Conservation (phyloP, 2,113 vertebrate genomes). For the Peromyscus leucopus region DNA sequence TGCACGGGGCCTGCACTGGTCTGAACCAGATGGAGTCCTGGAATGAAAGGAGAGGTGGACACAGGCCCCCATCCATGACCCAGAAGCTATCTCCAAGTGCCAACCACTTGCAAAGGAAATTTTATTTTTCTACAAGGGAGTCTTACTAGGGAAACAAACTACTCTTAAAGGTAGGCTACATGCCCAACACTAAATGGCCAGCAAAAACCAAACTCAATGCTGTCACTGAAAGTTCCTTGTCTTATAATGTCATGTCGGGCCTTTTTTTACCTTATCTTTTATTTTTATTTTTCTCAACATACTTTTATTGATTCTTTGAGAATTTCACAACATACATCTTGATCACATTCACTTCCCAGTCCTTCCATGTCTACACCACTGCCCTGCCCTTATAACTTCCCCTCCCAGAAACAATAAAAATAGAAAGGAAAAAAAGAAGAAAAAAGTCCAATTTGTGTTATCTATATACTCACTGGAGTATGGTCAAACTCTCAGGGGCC, state of each 20-base stretch:
- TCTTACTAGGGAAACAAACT: neutral
- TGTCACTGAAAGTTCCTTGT: neutral
- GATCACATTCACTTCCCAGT: too few species aligned
- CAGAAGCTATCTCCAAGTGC: neutral
- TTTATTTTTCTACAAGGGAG: neutral
- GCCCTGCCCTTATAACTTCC: too few species aligned
- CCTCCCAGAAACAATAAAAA: too few species aligned
- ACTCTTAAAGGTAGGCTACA: neutral
- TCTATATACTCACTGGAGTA: too few species aligned
- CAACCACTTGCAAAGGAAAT: neutral
- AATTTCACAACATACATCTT: neutral
- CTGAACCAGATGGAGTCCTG: neutral
- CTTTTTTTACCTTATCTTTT: neutral
- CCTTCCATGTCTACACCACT: too few species aligned
- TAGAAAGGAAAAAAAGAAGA: too few species aligned
- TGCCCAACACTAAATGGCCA: neutral
- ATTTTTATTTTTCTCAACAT: neutral
- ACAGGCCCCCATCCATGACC: neutral
- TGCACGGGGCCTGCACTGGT: neutral
- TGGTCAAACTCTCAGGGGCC: too few species aligned
- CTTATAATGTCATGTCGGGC: neutral
- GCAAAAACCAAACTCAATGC: neutral
- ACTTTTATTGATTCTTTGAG: neutral
- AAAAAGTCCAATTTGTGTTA: too few species aligned
- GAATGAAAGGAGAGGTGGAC: neutral